Percentiles rank a stretch among this genome's conserved stretches.
Evolutionary conservation across 2,113 vertebrate genomes (phyloP).

Genomic region (Polyodon spathula): DNA sequence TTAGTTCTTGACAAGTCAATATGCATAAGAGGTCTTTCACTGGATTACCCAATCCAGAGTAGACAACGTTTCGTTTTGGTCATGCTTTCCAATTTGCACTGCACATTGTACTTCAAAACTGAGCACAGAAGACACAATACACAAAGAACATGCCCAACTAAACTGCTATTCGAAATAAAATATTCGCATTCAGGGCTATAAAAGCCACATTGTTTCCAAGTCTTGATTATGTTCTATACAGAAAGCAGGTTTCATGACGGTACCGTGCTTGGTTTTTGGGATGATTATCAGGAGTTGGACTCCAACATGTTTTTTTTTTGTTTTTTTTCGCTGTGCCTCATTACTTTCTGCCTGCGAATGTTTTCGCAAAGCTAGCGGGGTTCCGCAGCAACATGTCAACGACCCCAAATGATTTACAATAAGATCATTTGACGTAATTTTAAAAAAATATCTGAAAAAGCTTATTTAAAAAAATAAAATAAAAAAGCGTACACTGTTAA

Average conservation of each 20-base stretch:
- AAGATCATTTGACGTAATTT: not conserved
- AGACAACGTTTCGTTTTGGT: too few relatives aligned
- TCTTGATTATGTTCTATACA: conserved; percentile 21
- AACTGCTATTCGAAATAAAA: not conserved
- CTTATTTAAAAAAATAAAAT: not conserved
- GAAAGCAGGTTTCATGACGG: conserved; percentile 24
- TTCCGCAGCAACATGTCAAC: conserved; percentile 19
- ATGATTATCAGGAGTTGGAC: conserved; percentile 19
- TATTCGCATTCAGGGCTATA: not conserved
- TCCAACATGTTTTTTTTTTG: conserved; percentile 22
- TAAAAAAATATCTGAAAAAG: too few relatives aligned
- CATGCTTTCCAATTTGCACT: not conserved
- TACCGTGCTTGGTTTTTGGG: conserved; percentile 20
- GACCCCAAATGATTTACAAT: not conserved
- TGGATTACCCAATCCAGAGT: too few relatives aligned
- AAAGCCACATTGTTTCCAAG: conserved; percentile 16
- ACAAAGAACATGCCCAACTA: too few relatives aligned
- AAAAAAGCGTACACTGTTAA: too few relatives aligned
- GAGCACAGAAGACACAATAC: not conserved
- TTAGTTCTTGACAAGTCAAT: too few relatives aligned
- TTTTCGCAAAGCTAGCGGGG: conserved; percentile 26
- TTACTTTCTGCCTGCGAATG: conserved; percentile 15
- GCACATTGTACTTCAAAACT: not conserved
- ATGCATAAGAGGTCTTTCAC: too few relatives aligned
- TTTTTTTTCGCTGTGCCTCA: too few relatives aligned